Conservation (phyloP, 2,888 invertebrate genomes). For the Oligia strigilis region DNA sequence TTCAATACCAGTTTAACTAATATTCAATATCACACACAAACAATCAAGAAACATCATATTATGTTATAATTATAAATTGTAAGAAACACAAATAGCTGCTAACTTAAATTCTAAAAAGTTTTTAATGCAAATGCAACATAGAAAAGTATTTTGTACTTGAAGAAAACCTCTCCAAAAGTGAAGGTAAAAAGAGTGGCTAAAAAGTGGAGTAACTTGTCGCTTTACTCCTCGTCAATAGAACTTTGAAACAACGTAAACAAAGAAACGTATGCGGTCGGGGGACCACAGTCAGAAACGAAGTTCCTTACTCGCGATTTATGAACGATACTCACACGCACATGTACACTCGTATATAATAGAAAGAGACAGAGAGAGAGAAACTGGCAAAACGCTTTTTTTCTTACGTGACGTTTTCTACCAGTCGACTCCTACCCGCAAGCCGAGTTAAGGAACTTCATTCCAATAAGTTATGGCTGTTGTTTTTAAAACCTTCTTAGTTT, state of each 20-base stretch:
- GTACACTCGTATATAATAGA: background rate
- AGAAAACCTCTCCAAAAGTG: background rate
- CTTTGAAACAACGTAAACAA: background rate
- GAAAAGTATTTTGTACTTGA: slow-evolving; percentile 8
- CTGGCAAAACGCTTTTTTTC: background rate
- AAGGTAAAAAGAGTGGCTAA: background rate
- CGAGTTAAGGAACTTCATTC: background rate
- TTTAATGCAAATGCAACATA: slow-evolving; percentile 6
- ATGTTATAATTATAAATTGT: background rate
- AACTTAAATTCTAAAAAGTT: slow-evolving; percentile 4
- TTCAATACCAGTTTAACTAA: slow-evolving; percentile 42
- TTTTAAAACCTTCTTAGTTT: background rate
- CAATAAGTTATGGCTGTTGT: background rate
- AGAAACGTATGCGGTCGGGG: background rate
- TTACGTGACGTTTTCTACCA: background rate
- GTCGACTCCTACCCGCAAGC: background rate
- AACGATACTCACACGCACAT: background rate
- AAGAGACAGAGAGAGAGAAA: background rate
- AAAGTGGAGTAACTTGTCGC: slow-evolving; percentile 12
- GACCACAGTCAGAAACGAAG: background rate
- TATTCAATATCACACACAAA: slow-evolving; percentile 25
- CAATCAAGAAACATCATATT: background rate
- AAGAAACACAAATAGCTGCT: slow-evolving; percentile 10
- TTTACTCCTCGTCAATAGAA: background rate
- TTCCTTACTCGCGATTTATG: background rate